Conservation (phyloP, 2,888 invertebrate genomes). For the Tetragonula carbonaria region DNA sequence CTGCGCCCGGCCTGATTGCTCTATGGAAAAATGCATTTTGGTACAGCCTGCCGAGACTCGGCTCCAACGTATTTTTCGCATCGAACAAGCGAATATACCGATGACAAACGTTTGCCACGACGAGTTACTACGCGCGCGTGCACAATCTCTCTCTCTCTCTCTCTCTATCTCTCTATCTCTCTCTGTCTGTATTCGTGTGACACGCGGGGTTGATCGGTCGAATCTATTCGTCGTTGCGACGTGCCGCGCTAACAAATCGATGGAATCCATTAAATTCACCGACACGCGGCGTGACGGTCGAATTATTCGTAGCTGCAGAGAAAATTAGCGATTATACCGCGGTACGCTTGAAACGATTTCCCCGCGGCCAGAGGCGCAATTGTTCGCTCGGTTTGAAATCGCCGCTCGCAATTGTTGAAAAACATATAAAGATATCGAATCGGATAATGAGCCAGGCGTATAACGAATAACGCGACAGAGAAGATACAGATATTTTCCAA, state of each 20-base stretch:
- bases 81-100: constrained; percentile 20
- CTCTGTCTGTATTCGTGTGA: too few relatives aligned
- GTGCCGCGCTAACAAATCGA: constrained; percentile 48
- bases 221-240: constrained; percentile 50
- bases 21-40: constrained; percentile 38
- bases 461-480: too few relatives aligned
- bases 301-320: constrained; percentile 46
- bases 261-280: constrained; percentile 50
- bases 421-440: neutral
- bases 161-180: neutral
- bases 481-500: too few relatives aligned
- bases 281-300: constrained; percentile 30
- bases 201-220: constrained; percentile 37
- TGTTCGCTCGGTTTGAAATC: constrained; percentile 2
- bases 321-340: constrained; percentile 51
- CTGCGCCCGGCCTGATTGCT: constrained; percentile 17
- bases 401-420: neutral
- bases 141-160: neutral
- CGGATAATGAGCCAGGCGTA: neutral
- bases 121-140: constrained; percentile 23
- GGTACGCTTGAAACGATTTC: constrained; percentile 26
- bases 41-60: constrained; percentile 11
- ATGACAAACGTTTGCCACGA: constrained; percentile 39
- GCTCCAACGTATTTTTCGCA: constrained; percentile 38
- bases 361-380: constrained; percentile 6